Conservation (phyloP, 2,113 vertebrate species). For the Noctilio leporinus region DNA sequence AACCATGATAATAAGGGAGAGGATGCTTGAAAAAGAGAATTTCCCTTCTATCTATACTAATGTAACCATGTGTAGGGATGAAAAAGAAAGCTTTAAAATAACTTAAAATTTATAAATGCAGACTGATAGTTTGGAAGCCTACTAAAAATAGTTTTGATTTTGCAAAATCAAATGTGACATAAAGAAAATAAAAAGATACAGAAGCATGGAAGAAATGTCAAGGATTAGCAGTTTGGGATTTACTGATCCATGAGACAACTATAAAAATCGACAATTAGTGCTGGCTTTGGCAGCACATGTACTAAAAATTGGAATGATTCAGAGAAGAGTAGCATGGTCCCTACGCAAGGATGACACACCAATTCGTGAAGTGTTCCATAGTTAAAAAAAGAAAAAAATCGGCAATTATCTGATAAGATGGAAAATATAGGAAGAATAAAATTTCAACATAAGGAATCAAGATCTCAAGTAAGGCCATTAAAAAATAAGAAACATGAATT, state of each 20-base stretch:
- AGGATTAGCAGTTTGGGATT: not conserved
- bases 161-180: not conserved
- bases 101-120: slow-evolving; percentile 23
- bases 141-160: not conserved
- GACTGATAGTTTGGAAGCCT: slow-evolving; percentile 12
- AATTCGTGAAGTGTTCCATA: too few species aligned
- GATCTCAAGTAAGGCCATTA: not conserved
- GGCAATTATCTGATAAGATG: not conserved
- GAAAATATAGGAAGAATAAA: not conserved
- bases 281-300: too few species aligned
- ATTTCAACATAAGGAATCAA: not conserved
- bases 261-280: not conserved
- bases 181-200: not conserved
- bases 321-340: too few species aligned
- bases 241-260: not conserved
- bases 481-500: not conserved
- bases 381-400: too few species aligned
- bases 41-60: not conserved
- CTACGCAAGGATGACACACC: too few species aligned
- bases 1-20: not conserved
- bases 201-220: not conserved
- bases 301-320: too few species aligned
- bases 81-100: slow-evolving; percentile 32
- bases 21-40: not conserved
- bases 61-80: slow-evolving; percentile 1